Base-by-base conservation (phyloP, 2,888 invertebrate genomes). In the Belgica antarctica region DNA sequence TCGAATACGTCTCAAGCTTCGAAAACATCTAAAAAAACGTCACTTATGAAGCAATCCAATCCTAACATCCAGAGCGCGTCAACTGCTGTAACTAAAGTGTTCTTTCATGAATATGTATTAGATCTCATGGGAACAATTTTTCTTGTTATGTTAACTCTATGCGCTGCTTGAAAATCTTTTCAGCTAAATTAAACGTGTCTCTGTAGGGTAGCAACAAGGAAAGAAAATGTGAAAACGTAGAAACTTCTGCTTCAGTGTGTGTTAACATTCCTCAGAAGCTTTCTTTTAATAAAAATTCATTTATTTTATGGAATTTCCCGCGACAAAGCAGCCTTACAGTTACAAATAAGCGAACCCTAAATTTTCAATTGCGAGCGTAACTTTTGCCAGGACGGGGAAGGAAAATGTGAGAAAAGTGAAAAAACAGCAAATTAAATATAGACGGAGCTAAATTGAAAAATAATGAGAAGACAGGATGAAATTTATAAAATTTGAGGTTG, bases 391-490 rank as follows among this genome's bases (percentile, higher is more conserved):
- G 12, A 31, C 34, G 34, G 34, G 12, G 34, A 31, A 5, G 34
- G 12, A 31, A 31, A 31, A 31, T 31, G 34, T n/a, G n/a, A n/a
- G n/a, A n/a, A n/a, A n/a, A n/a, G n/a, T 46, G 46, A 46, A 46
- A 46, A 10, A 4, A 15, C 4, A 46, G 46, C 46, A 46, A 52
- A 52, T 41, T 12, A 41, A 41, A 41, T 41, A 41, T 41, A 41
- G 41, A 41, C 41, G 41, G 8, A 22, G 8, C 36, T 12, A 63
- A 36, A 63, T 63, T 63, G 63, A 63, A 63, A 63, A 41, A 63
- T 63, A 63, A 63, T 63, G 63, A 63, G 41, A n/a, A 63, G 63
- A 41, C 17, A 22, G 19, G 22, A 22, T 31, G 52, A 52, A 52
- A 52, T 8, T 52, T 52, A 4, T 22, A 52, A 8, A 22, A 52